Base-by-base conservation (phyloP, 2,113 vertebrate genomes). In the Elephas maximus region DNA sequence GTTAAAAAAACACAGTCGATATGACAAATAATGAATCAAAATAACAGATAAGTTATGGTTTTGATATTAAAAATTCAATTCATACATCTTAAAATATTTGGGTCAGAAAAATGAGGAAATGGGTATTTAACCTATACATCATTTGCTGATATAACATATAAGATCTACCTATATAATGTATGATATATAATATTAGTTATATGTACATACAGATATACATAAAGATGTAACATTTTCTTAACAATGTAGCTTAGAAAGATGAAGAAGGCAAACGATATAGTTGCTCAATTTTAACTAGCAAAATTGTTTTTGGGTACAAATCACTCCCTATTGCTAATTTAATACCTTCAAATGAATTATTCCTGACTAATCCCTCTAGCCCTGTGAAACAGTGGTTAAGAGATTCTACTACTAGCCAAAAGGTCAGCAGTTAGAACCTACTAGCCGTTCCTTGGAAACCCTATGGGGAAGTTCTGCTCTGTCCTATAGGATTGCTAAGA, bases 21-120 rank as follows among this genome's bases (percentile, higher is more conserved):
- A 53, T 88, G 51, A 77, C 33, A 95, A 83, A 77, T 57, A 83
- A 63, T 91, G n/a, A 71, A 44, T 60, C 18, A 74, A 85, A 94
- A 69, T 85, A 62, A 12, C 71, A 4, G 4, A 12, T 82, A 76
- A 77, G 37, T 33, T 8, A 30, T 91, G 20, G 7, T 73, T 95
- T 60, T 93, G 10, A 71, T 93, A 63, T 67, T 93, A 63, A 93
- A 67, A 81, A 37, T 62, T 53, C 87, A 96, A 30, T 79, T 84
- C 6, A 48, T 37, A 57, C 1, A 90, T 93, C 21, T 87, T 82
- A 63, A 93, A 76, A 65, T 87, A 90, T 63, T 86, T 76, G 44
- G 33, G 2, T 93, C 15, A 67, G 23, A 45, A 67, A 87, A 45
- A 37, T 65, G 37, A 24, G 7, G 9, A 83, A 11, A 65, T 94